Evolutionary conservation across 2,888 invertebrate species (phyloP).

Genomic region (Pimpla rufipes): DNA sequence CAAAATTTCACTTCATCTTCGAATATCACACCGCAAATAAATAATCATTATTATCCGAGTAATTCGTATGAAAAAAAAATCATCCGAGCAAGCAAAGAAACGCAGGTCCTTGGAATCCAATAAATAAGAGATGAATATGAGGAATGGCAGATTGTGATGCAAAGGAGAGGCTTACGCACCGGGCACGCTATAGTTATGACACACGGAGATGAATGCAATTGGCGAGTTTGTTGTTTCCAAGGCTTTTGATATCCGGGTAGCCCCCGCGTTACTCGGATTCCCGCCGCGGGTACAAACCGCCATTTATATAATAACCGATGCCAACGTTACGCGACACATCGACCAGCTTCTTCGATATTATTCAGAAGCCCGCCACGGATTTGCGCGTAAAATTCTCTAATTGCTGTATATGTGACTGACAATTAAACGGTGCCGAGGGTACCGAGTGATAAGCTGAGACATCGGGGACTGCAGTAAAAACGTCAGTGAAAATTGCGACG

Average conservation of each 20-base stretch:
- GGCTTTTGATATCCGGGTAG: background rate
- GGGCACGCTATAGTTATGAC: background rate
- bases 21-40: too few relatives aligned
- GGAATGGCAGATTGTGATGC: slow-evolving; percentile 11
- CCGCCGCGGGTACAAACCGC: background rate
- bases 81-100: background rate
- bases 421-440: slow-evolving; percentile 13
- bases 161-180: background rate
- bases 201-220: background rate
- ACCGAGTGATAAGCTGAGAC: slow-evolving; percentile 19
- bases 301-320: background rate
- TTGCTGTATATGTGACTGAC: slow-evolving; percentile 30
- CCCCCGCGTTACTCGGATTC: too few relatives aligned
- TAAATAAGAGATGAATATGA: slow-evolving; percentile 17
- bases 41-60: too few relatives aligned
- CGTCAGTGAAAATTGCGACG: background rate
- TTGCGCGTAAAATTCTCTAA: slow-evolving; percentile 23
- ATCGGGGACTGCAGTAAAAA: too few relatives aligned
- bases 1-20: too few relatives aligned
- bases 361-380: background rate
- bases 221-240: background rate
- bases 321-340: slow-evolving; percentile 21
- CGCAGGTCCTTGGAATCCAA: slow-evolving; percentile 12
- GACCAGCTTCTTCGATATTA: background rate
- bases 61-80: background rate